A percentile compares a stretch with the other conserved stretches of the same genome.
Conservation (phyloP, 2,113 vertebrate genomes). For the Anguilla rostrata region DNA sequence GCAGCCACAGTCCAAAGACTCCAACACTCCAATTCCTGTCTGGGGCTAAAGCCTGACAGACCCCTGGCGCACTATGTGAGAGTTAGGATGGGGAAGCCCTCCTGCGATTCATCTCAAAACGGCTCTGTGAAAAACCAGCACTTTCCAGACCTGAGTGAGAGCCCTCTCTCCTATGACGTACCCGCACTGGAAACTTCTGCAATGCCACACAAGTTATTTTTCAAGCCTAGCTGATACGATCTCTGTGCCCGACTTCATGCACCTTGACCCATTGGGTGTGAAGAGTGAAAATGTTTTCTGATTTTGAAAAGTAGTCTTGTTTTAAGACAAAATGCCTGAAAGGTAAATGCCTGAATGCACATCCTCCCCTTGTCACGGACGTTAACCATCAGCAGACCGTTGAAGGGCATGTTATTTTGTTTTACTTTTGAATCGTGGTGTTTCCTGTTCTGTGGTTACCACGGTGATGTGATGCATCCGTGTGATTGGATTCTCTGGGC, state of each 20-base stretch:
- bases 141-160: too few relatives aligned
- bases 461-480: background rate
- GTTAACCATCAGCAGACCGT: background rate
- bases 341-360: background rate
- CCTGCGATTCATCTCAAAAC: too few relatives aligned
- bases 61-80: background rate
- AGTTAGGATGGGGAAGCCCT: too few relatives aligned
- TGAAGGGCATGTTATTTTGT: background rate
- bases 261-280: background rate
- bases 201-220: too few relatives aligned
- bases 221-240: too few relatives aligned
- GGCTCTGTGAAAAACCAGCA: too few relatives aligned
- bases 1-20: background rate
- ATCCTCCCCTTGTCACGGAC: background rate
- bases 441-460: constrained; percentile 1
- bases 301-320: background rate
- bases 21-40: background rate
- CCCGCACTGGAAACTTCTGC: too few relatives aligned
- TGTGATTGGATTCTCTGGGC: background rate
- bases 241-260: too few relatives aligned
- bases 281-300: too few relatives aligned
- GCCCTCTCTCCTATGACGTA: too few relatives aligned
- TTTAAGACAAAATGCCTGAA: background rate
- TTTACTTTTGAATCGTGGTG: background rate
- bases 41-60: background rate